Conservation (phyloP, 1,140 invertebrate genomes). For the Apis mellifera region Amel_HAv3.1 CM009932.2:3626501-3627000, state of each 20-base stretch:
- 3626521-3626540: not conserved
- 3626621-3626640: constrained; percentile 40
- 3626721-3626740: constrained; percentile 27
- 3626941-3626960: not conserved
- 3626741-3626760: constrained; percentile 7
- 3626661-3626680: constrained; percentile 42
- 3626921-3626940: constrained; percentile 42
- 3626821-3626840: not conserved
- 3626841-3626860: constrained; percentile 23
- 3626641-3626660: constrained; percentile 52
- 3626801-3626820: constrained; percentile 22
- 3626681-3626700: constrained; percentile 17
- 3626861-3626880: constrained; percentile 10
- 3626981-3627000: not conserved
- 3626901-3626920: not conserved
- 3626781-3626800: constrained; percentile 26
- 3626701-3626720: constrained; percentile 18
- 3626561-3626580: not conserved
- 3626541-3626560: not conserved
- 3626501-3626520: too few species aligned
- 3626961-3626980: not conserved
- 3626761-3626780: not conserved
- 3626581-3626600: constrained; percentile 28
- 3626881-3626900: not conserved
- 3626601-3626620: constrained; percentile 42